Base-by-base conservation (phyloP, 2,113 vertebrate species). In the Chauna torquata region DNA sequence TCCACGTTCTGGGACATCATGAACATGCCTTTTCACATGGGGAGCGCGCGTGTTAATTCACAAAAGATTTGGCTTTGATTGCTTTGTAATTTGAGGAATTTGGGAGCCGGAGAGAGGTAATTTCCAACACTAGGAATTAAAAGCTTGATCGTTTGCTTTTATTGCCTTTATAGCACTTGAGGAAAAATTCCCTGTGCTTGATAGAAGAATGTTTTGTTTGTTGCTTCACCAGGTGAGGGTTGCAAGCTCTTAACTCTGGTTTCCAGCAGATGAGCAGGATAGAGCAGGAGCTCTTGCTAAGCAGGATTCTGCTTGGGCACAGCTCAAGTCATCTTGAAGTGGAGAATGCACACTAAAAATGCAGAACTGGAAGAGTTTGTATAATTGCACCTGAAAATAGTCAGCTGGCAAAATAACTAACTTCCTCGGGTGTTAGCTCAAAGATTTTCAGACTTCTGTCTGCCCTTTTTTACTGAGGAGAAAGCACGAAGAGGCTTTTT, bases 1-100 rank as follows among this genome's bases (percentile, higher is more conserved):
- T 47, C 10, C 3, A 0, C 2, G 2, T 70, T 12, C 50, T 81
- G 23, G 32, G 66, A 27, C 40, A 40, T 40, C 7, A 6, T 6
- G 14, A 72, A 42, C 1, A 0, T 45, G 22, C 19, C 9, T 71
- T 70, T 74, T 30, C 6, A 1, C 15, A 7, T 42, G 54, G 14
- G 30, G 20, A 62, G 28, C 12, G 32, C 36, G 62, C 9, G 1
- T 59, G 49, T 77, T 49, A 22, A 36, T 87, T 76, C 27, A 47
- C 23, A 49, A 3, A 44, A 72, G 71, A 24, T 74, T 15, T 69
- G 40, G 11, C 34, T 81, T 74, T 74, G 58, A 28, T 80, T 61
- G 36, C 58, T 77, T 86, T 83, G 19, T 82, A 72, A 54, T 75
- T 69, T 44, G 80, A 91, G 32, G 50, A 89, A 23, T 92, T 64